phyloP scores from a whole-genome alignment of 1,140 invertebrate species.

The Papilio xuthus region DNA sequence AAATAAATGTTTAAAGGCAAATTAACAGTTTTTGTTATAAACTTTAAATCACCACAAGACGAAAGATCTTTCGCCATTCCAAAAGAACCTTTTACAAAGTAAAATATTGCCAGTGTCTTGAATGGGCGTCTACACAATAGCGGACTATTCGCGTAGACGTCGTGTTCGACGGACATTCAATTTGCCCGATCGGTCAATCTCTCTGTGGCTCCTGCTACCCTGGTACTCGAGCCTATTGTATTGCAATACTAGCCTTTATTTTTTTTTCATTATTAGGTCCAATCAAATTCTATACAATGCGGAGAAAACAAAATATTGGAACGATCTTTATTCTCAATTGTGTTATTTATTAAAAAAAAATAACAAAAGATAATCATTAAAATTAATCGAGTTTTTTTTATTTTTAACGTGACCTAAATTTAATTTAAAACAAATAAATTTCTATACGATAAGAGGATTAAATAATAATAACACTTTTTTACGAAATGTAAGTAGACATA shows the following conservation, averaged over 20 bases:
- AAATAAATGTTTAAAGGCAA: background rate
- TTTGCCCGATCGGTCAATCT: constrained; percentile 75
- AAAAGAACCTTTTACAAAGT: constrained; percentile 55
- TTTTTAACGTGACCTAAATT: background rate
- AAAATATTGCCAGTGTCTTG: constrained; percentile 70
- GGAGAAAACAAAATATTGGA: background rate
- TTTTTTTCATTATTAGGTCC: constrained; percentile 18
- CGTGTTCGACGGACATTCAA: constrained; percentile 68
- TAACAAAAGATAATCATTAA: background rate
- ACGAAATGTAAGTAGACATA: no score
- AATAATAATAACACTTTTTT: background rate
- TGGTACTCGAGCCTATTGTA: constrained; percentile 58
- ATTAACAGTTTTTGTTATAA: constrained; percentile 30
- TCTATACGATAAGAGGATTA: background rate
- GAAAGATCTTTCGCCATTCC: constrained; percentile 43
- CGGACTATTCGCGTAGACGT: constrained; percentile 47
- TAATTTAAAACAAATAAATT: background rate
- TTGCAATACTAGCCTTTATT: constrained; percentile 45
- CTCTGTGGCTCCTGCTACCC: constrained; percentile 60
- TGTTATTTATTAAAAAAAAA: background rate
- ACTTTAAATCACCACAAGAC: constrained; percentile 37
- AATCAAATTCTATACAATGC: constrained; percentile 11
- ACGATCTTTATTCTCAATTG: constrained; percentile 5
- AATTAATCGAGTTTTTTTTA: background rate
- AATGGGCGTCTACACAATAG: constrained; percentile 65